Conservation (phyloP, 2,888 invertebrate genomes). For the Troglohyphantes excavatus region DNA sequence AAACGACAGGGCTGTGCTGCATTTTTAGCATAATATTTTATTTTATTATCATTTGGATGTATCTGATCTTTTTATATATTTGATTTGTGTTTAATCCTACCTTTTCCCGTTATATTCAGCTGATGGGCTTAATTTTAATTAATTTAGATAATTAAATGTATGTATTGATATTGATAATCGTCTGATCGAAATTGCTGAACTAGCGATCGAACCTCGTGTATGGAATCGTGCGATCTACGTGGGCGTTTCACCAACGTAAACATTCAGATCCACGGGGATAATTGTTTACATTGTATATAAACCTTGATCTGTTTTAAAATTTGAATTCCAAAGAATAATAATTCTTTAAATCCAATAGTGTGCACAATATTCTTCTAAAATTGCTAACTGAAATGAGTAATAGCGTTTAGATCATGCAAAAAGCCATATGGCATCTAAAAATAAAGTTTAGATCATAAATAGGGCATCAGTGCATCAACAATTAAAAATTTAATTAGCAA, state of each 20-base stretch:
- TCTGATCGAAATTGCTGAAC: not conserved
- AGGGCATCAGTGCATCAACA: no score
- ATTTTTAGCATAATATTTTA: constrained; percentile 10
- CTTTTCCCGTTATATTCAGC: not conserved
- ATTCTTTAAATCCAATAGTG: no score
- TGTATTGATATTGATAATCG: not conserved
- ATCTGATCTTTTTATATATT: constrained; percentile 12
- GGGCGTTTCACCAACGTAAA: constrained; percentile 1
- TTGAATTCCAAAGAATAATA: no score
- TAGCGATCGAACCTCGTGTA: not conserved
- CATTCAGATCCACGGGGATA: not conserved
- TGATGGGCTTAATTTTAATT: not conserved
- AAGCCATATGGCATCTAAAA: no score
- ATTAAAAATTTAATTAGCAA: no score
- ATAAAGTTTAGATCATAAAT: no score
- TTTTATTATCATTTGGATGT: constrained; percentile 9
- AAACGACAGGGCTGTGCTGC: constrained; percentile 29
- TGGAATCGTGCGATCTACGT: not conserved
- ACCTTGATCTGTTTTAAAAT: not conserved
- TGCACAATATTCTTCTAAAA: no score
- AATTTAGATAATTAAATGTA: not conserved
- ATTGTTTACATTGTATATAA: not conserved
- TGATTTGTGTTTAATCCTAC: not conserved
- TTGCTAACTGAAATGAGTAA: no score
- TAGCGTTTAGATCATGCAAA: no score